Conservation (phyloP, 2,888 invertebrate species). For the Acronicta alni region DNA sequence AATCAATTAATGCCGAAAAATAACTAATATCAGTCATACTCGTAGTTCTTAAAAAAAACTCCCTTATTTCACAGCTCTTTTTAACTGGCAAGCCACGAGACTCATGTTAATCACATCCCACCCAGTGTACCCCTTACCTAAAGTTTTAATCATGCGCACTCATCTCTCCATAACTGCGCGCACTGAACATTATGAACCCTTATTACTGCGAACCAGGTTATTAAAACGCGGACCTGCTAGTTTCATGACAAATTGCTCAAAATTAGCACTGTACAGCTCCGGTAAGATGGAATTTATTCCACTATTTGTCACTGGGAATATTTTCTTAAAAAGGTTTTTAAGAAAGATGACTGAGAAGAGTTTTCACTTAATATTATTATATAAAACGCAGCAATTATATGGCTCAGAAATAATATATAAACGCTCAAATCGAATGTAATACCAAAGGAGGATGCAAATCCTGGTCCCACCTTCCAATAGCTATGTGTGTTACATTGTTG, state of each 20-base stretch:
- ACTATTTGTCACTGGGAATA: not conserved
- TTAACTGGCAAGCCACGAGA: not conserved
- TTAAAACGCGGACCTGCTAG: constrained; percentile 65
- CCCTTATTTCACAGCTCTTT: not conserved
- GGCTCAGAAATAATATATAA: too few species aligned
- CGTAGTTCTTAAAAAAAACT: too few species aligned
- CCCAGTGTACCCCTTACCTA: constrained; percentile 58
- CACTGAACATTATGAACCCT: constrained; percentile 79
- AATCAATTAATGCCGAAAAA: too few species aligned
- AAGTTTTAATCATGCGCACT: constrained; percentile 66
- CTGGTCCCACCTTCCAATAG: too few species aligned
- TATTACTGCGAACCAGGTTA: constrained; percentile 72
- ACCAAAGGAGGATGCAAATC: not conserved
- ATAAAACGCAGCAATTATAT: too few species aligned
- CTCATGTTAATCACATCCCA: constrained; percentile 1
- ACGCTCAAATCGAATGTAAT: too few species aligned
- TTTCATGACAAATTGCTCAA: constrained; percentile 31
- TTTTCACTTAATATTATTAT: too few species aligned
- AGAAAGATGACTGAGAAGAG: too few species aligned
- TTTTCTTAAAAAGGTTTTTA: not conserved
- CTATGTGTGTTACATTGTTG: too few species aligned
- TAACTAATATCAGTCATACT: too few species aligned
- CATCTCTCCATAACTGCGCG: constrained; percentile 55
- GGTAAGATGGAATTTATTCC: constrained; percentile 8
- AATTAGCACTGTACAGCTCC: constrained; percentile 11